phyloP scores from a whole-genome alignment of 2,113 vertebrate genomes.

The Numenius arquata region DNA sequence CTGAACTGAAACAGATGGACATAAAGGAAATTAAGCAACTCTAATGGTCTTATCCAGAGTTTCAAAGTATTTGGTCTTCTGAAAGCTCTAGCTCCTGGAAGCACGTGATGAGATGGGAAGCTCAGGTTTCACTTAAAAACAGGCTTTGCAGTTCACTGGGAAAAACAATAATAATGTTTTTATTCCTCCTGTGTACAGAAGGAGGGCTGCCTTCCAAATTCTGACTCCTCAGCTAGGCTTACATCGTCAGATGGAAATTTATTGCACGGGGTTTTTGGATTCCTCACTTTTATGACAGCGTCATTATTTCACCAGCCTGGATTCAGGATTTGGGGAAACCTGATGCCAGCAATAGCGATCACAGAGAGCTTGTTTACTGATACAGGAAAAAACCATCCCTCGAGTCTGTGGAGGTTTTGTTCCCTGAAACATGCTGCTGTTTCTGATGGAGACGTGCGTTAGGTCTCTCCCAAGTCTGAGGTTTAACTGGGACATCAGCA shows the following conservation, averaged over 20 bases:
- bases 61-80: constrained; percentile 41
- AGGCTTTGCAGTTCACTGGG: constrained; percentile 47
- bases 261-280: not conserved
- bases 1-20: constrained; percentile 62
- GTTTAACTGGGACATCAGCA: not conserved
- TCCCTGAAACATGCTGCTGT: not conserved
- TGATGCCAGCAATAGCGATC: not conserved
- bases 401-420: not conserved
- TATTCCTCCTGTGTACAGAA: not conserved
- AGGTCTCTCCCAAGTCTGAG: not conserved
- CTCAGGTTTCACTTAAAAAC: constrained; percentile 55
- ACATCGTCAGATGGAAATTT: not conserved
- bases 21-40: constrained; percentile 65
- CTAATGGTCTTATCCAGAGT: constrained; percentile 59
- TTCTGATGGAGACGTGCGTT: not conserved
- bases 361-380: not conserved
- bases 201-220: not conserved
- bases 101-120: constrained; percentile 11
- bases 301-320: not conserved
- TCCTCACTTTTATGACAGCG: not conserved
- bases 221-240: not conserved
- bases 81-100: constrained; percentile 32
- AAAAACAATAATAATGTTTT: constrained; percentile 42
- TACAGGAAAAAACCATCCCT: not conserved
- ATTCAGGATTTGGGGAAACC: not conserved